These are phyloP conservation scores for Ianthella basta DNA, from an alignment of 37 sponge, comb jelly and placozoan genomes.

Conservation along the genomic window DNA sequence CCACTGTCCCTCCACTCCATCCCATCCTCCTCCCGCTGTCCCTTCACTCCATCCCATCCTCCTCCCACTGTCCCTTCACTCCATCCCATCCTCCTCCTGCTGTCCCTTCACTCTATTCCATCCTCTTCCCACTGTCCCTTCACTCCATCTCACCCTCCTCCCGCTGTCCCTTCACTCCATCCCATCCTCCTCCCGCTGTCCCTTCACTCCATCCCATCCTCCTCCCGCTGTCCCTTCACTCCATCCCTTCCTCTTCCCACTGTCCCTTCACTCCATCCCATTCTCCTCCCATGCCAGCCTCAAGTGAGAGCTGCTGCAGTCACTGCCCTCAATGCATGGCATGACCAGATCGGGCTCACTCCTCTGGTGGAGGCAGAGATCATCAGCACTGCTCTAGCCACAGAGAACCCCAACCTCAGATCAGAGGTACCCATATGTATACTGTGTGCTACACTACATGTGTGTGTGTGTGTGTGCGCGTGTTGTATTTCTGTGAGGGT, in stretches of 20 bases:
- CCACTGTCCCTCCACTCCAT: too few relatives aligned
- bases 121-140: not conserved
- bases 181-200: too few relatives aligned
- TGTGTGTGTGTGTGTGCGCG: constrained; percentile 1
- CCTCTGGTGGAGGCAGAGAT: constrained; percentile 76
- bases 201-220: not conserved
- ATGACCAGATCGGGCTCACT: constrained; percentile 43
- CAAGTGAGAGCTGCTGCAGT: constrained; percentile 73
- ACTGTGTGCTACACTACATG: not conserved
- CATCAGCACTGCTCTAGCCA: constrained; percentile 62
- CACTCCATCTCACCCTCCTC: too few relatives aligned
- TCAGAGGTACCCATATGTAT: constrained; percentile 78
- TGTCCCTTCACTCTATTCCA: not conserved
- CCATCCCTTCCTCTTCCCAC: too few relatives aligned
- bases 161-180: too few relatives aligned
- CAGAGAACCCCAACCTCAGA: constrained; percentile 86
- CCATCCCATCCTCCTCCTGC: not conserved
- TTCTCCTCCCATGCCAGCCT: constrained; percentile 34
- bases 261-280: too few relatives aligned
- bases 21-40: too few relatives aligned
- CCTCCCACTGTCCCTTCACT: not conserved
- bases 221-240: not conserved
- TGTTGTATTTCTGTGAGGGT: not conserved
- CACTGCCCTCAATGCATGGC: constrained; percentile 69
- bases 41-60: not conserved